phyloP scores from a whole-genome alignment of 2,888 invertebrate genomes.

The Melanchra persicariae region DNA sequence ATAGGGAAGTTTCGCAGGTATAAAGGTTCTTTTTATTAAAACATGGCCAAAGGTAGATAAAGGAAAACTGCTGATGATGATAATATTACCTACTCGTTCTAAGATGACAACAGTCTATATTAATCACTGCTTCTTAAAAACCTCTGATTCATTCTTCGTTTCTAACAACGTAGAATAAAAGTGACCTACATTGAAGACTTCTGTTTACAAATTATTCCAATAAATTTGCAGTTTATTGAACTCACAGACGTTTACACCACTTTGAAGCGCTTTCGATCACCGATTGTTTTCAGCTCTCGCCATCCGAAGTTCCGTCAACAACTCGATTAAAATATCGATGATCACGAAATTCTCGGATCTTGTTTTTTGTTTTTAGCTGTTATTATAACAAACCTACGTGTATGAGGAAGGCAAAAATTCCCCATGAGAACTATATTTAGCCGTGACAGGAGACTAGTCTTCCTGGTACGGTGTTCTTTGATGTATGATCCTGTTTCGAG shows the following conservation, averaged over 20 bases:
- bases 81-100: too few relatives aligned
- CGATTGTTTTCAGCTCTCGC: slow-evolving; percentile 37
- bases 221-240: slow-evolving; percentile 30
- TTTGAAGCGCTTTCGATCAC: slow-evolving; percentile 25
- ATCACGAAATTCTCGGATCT: slow-evolving; percentile 38
- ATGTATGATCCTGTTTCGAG: slow-evolving; percentile 62
- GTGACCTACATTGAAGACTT: slow-evolving; percentile 19
- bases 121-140: slow-evolving; percentile 1
- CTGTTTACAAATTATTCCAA: slow-evolving; percentile 14
- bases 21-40: too few relatives aligned
- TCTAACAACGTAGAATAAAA: slow-evolving; percentile 9
- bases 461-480: slow-evolving; percentile 71
- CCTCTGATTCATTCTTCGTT: slow-evolving; percentile 19
- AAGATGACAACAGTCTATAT: too few relatives aligned
- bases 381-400: slow-evolving; percentile 29
- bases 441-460: slow-evolving; percentile 50
- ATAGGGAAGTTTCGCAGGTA: too few relatives aligned
- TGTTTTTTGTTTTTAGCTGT: slow-evolving; percentile 50
- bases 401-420: slow-evolving; percentile 39
- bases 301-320: slow-evolving; percentile 54
- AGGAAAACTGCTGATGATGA: too few relatives aligned
- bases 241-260: slow-evolving; percentile 11
- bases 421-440: slow-evolving; percentile 54
- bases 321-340: slow-evolving; percentile 54
- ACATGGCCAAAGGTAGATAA: too few relatives aligned